Percentiles rank a stretch among this genome's conserved stretches.
phyloP scores from a whole-genome alignment of 2,113 vertebrate species.

The Cyphomyrus discorhynchus region DNA sequence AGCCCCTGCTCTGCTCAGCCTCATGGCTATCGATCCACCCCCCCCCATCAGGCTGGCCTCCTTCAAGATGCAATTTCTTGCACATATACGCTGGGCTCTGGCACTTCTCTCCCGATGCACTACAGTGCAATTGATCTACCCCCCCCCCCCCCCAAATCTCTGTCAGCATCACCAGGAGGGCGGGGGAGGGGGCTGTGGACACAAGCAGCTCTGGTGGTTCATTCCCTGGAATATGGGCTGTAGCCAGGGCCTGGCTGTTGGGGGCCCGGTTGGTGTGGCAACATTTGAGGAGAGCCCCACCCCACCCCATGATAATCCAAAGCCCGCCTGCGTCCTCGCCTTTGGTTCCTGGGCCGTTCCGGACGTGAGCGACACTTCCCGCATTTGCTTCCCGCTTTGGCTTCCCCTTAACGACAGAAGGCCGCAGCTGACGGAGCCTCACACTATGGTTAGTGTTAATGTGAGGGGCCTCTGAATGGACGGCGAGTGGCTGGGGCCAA shows the following conservation, averaged over 20 bases:
- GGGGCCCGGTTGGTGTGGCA: neutral
- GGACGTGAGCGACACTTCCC: neutral
- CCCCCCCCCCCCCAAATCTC: conserved; percentile 29
- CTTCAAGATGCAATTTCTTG: conserved; percentile 67
- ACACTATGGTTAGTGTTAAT: conserved; percentile 5
- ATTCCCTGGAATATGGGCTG: neutral
- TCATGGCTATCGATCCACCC: conserved; percentile 2
- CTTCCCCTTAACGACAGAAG: neutral
- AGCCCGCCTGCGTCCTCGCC: neutral
- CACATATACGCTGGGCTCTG: conserved; percentile 48
- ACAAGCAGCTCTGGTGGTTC: neutral
- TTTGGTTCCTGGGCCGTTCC: neutral
- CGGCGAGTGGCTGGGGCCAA: conserved; percentile 46
- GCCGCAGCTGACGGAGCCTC: neutral
- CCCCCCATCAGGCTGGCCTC: conserved; percentile 65
- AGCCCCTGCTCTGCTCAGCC: conserved; percentile 33
- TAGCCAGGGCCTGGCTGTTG: neutral
- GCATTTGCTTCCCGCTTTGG: neutral
- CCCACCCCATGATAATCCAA: neutral
- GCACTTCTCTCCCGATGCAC: conserved; percentile 53
- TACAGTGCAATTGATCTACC: conserved; percentile 53
- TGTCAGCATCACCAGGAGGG: conserved; percentile 13
- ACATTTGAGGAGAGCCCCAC: neutral
- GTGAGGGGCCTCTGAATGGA: conserved; percentile 45
- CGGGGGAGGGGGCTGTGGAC: neutral